A percentile compares a stretch with the other conserved stretches of the same genome.
Evolutionary conservation across 2,888 invertebrate genomes (phyloP).

Genomic region (Tortricodes alternella): DNA sequence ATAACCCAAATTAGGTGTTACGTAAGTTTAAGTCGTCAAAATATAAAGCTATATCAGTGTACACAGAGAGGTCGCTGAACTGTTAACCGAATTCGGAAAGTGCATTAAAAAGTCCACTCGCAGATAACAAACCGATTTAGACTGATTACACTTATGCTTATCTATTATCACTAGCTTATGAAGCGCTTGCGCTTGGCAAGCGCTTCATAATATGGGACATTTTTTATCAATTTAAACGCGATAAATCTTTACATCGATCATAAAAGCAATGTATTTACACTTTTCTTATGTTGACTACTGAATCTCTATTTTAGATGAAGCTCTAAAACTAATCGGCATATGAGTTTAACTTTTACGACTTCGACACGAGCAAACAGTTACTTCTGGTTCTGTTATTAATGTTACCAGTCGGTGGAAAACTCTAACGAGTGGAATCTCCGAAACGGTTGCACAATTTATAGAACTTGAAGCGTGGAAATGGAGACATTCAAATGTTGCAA

Average conservation of each 20-base stretch:
- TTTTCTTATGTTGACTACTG: constrained; percentile 11
- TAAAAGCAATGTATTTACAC: constrained; percentile 10
- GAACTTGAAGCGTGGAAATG: constrained; percentile 17
- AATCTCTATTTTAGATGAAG: constrained; percentile 21
- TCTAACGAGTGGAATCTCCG: constrained; percentile 24
- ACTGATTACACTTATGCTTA: constrained; percentile 9
- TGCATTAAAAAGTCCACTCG: constrained; percentile 12
- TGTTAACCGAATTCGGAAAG: constrained; percentile 20
- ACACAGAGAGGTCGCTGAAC: constrained; percentile 2
- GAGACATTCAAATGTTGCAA: constrained; percentile 25
- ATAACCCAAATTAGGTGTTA: constrained; percentile 13
- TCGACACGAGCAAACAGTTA: constrained; percentile 20
- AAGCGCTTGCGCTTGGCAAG: no score
- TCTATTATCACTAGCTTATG: background rate
- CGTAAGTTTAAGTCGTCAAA: constrained; percentile 17
- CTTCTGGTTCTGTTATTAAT: constrained; percentile 29
- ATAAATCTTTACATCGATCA: constrained; percentile 8
- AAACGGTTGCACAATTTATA: constrained; percentile 27
- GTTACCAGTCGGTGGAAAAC: constrained; percentile 20
- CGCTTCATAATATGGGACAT: constrained; percentile 10
- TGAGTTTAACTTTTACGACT: constrained; percentile 23
- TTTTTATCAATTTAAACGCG: constrained; percentile 15
- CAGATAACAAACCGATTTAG: constrained; percentile 19
- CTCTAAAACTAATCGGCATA: constrained; percentile 23
- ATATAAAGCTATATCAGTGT: constrained; percentile 12